A percentile compares a stretch with the other conserved stretches of the same genome.
phyloP scores from a whole-genome alignment of 2,113 vertebrate genomes.

The Raphicerus campestris region DNA sequence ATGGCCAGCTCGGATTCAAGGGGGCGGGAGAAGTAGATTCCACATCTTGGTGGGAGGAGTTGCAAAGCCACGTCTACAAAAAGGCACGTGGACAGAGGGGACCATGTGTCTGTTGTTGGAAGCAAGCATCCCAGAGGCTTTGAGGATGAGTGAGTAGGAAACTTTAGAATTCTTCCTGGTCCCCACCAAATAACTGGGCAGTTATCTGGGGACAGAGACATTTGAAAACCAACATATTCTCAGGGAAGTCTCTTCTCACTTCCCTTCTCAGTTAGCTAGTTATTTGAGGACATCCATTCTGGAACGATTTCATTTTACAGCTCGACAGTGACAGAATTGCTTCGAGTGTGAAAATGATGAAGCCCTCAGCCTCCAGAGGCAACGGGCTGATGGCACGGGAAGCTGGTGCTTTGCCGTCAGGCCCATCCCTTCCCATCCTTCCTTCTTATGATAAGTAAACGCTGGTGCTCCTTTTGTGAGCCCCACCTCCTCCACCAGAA shows the following conservation, averaged over 20 bases:
- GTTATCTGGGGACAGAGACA: not conserved
- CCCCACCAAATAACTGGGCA: not conserved
- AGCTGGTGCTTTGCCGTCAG: not conserved
- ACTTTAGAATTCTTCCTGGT: not conserved
- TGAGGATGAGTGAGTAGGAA: not conserved
- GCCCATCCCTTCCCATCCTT: not conserved
- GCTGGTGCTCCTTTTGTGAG: not conserved
- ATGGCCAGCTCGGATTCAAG: not conserved
- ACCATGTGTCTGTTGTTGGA: not conserved
- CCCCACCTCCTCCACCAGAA: accelerated
- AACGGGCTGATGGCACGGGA: not conserved
- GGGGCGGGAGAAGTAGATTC: not conserved
- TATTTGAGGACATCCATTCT: not conserved
- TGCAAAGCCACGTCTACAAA: not conserved
- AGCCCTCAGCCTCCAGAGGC: not conserved
- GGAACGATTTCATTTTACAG: not conserved
- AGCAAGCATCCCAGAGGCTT: not conserved
- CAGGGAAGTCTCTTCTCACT: not conserved
- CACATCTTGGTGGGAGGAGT: not conserved
- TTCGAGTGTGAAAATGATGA: not conserved
- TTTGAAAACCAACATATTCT: not conserved
- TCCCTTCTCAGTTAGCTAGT: not conserved
- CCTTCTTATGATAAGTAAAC: not conserved
- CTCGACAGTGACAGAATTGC: not conserved
- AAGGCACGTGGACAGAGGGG: accelerated